These are phyloP conservation scores for Theocolax elegans DNA, from an alignment of 1,140 invertebrate species.

Conservation along the genomic window DNA sequence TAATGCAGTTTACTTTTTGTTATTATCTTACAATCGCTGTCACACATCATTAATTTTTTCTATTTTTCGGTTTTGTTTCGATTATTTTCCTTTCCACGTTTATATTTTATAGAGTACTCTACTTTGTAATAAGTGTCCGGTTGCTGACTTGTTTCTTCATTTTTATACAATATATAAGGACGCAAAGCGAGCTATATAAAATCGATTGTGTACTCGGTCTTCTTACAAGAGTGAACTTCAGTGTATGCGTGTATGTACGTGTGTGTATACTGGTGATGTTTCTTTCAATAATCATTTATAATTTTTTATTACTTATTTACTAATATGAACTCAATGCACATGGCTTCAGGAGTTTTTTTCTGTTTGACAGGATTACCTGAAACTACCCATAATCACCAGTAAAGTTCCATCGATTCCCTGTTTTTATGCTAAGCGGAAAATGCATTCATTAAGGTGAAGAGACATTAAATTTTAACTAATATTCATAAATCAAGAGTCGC, in stretches of 20 bases:
- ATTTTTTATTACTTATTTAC: constrained; percentile 1
- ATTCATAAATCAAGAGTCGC: constrained; percentile 4
- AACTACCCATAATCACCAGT: background rate
- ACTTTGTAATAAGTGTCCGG: background rate
- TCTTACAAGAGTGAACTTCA: constrained; percentile 23
- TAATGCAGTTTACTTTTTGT: background rate
- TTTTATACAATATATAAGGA: constrained; percentile 28
- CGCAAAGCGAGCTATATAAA: constrained; percentile 35
- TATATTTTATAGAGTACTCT: no score
- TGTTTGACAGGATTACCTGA: background rate
- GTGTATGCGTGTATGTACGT: no score
- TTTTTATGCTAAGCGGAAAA: background rate
- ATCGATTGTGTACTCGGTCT: constrained; percentile 11
- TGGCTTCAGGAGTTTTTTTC: background rate
- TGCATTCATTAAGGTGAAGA: constrained; percentile 14
- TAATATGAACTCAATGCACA: constrained; percentile 3
- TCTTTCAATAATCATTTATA: constrained; percentile 9
- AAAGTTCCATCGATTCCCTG: background rate
- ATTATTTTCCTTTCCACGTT: background rate
- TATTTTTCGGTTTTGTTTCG: background rate
- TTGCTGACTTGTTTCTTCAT: background rate
- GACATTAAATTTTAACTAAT: constrained; percentile 16
- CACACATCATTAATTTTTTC: background rate
- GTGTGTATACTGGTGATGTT: no score
- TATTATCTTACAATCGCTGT: constrained; percentile 15